phyloP scores from a whole-genome alignment of 2,797 vertebrate genomes.

The Phalloptychus januarius region DNA sequence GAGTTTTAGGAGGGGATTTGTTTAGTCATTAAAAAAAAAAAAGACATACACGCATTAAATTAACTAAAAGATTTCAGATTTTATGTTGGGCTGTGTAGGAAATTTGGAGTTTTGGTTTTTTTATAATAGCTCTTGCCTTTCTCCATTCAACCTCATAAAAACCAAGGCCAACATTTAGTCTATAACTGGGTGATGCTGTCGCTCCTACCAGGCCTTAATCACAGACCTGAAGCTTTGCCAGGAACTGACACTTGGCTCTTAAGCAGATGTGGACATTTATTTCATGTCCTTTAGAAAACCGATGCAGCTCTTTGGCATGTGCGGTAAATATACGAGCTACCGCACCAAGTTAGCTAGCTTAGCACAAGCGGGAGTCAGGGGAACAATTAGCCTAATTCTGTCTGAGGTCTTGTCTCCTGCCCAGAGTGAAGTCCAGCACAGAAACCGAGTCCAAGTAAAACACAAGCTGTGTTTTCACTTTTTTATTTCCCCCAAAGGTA shows the following conservation, averaged over 20 bases:
- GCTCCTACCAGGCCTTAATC: constrained; percentile 9
- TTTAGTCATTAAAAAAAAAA: background rate
- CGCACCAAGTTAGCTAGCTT: background rate
- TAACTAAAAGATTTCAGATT: constrained; percentile 48
- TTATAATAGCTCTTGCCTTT: constrained; percentile 8
- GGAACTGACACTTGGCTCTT: constrained; percentile 20
- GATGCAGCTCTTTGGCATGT: background rate
- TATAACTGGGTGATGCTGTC: constrained; percentile 2
- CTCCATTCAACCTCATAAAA: constrained; percentile 30
- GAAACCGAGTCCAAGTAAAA: background rate
- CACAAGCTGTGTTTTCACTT: background rate
- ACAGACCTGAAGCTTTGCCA: constrained; percentile 1
- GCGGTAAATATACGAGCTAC: background rate
- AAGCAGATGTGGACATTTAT: background rate
- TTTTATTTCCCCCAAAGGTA: background rate
- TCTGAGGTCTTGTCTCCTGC: background rate
- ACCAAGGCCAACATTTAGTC: constrained; percentile 28
- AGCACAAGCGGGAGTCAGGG: background rate
- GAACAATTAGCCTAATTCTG: background rate
- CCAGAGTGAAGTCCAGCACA: background rate
- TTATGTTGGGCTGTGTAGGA: constrained; percentile 41
- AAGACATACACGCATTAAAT: constrained; percentile 27
- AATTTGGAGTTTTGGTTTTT: background rate
- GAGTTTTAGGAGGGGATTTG: background rate
- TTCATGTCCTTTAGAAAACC: constrained; percentile 2